A percentile compares a stretch with the other conserved stretches of the same genome.
These are phyloP conservation scores for Carollia perspicillata DNA, from an alignment of 2,113 vertebrate genomes.

Conservation along the genomic window DNA sequence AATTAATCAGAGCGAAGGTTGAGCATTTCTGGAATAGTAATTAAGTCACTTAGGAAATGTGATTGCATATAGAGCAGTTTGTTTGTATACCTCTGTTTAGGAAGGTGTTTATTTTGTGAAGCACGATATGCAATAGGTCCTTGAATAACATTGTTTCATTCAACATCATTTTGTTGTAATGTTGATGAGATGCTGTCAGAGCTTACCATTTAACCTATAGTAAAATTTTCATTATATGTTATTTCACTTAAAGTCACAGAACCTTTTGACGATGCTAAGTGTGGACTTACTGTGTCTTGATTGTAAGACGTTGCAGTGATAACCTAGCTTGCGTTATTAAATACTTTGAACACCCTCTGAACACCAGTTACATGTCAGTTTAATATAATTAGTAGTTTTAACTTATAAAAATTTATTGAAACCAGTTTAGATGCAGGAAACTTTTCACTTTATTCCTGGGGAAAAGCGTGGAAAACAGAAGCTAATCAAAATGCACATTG, in stretches of 20 bases:
- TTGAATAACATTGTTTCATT: neutral
- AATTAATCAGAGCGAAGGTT: neutral
- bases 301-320: neutral
- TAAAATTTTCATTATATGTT: neutral
- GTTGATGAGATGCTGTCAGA: neutral
- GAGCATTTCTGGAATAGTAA: neutral
- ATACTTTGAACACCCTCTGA: neutral
- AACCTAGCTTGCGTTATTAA: neutral
- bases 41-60: neutral
- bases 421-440: neutral
- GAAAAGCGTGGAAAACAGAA: neutral
- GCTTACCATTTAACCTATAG: neutral
- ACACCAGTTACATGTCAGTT: neutral
- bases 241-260: neutral
- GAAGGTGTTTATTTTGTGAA: conserved; percentile 6
- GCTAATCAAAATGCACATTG: neutral
- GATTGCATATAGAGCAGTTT: neutral
- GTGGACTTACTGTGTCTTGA: neutral
- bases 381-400: neutral
- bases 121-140: neutral
- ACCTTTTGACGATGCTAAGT: neutral
- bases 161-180: neutral
- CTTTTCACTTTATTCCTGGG: neutral
- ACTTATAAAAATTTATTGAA: neutral
- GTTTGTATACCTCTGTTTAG: neutral